Evolutionary conservation across 1,140 invertebrate genomes (phyloP).

Genomic region (Oryctes rhinoceros): DNA sequence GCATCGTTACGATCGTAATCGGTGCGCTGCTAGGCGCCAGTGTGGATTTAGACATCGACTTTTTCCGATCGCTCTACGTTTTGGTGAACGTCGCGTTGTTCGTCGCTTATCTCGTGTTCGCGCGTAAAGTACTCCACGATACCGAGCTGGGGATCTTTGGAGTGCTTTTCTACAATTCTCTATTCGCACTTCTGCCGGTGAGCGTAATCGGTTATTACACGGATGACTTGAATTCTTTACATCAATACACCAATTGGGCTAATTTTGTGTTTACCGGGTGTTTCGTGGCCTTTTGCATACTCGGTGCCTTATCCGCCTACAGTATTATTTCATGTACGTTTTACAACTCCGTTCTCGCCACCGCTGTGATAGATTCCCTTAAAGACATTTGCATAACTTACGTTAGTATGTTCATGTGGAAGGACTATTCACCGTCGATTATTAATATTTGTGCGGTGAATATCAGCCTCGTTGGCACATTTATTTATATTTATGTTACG

Average conservation of each 20-base stretch:
- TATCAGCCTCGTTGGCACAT: background rate
- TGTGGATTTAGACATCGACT: constrained; percentile 93
- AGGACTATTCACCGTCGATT: constrained; percentile 91
- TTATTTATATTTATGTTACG: background rate
- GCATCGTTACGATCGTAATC: constrained; percentile 95
- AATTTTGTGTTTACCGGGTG: constrained; percentile 81
- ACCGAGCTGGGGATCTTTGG: constrained; percentile 96
- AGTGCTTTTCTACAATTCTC: constrained; percentile 94
- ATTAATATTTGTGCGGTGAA: background rate
- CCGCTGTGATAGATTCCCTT: constrained; percentile 97
- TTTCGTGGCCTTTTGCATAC: constrained; percentile 91
- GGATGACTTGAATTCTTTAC: constrained; percentile 78
- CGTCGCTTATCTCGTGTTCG: constrained; percentile 95
- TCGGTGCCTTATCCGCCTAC: constrained; percentile 96
- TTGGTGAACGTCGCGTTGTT: constrained; percentile 90
- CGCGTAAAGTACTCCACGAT: constrained; percentile 96
- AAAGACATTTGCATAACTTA: constrained; percentile 93
- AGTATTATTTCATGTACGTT: constrained; percentile 95
- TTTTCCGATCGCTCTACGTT: constrained; percentile 90
- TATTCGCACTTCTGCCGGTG: constrained; percentile 93
- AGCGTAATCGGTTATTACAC: constrained; percentile 75
- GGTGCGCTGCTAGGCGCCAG: constrained; percentile 86
- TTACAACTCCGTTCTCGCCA: constrained; percentile 98
- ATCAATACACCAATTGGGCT: constrained; percentile 76
- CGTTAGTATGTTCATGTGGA: constrained; percentile 96